Base-by-base conservation (phyloP, 2,888 invertebrate species). In the Pseudococcus viburni region DNA sequence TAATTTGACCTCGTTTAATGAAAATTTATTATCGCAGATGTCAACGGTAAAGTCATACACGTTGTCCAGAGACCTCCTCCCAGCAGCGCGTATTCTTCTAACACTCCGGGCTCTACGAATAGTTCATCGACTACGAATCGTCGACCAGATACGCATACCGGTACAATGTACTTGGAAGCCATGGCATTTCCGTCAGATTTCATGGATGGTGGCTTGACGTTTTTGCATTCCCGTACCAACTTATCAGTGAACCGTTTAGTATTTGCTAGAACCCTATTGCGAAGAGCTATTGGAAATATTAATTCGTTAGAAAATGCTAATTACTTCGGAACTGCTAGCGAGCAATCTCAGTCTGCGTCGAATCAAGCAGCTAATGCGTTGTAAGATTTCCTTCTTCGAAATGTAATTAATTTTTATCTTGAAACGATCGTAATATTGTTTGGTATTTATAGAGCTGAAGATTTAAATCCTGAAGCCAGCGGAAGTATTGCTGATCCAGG, bases 1-100 rank as follows among this genome's bases (percentile, higher is more conserved):
- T 9, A 17, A 7, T 39, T 68, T 19, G 22, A 59, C 6, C 85
- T 22, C 17, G 26, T 26, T 26, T 26, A 26, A 22, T 26, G 17
- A 0, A 0, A 33, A 12, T 39, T 80, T 8, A 9, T 80, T 80
- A 6, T 8, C 42, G 39, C 91, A 96, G 98, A 96, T 93, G 96
- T 98, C 39, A 93, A 96, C 91, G 97, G 97, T 1, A 98, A 98
- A 92, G 97, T 97, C 51, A 94, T 98, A 87, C 98, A 98, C 92
- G 94, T 98, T 91, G 98, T 98, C 22, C 96, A 97, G 91, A 94
- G 97, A 42, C 94, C 96, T 6, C 98, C 98, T 0, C 97, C 97
- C 0, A 93, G 93, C 85, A 90, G 92, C n/a, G 88, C 88, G 39
- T 87, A 89, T 22, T n/a, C 88, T 8, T 73, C 68, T 51, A 83